These are phyloP conservation scores for Colius striatus DNA, from an alignment of 2,113 vertebrate genomes.

Conservation along the genomic window DNA sequence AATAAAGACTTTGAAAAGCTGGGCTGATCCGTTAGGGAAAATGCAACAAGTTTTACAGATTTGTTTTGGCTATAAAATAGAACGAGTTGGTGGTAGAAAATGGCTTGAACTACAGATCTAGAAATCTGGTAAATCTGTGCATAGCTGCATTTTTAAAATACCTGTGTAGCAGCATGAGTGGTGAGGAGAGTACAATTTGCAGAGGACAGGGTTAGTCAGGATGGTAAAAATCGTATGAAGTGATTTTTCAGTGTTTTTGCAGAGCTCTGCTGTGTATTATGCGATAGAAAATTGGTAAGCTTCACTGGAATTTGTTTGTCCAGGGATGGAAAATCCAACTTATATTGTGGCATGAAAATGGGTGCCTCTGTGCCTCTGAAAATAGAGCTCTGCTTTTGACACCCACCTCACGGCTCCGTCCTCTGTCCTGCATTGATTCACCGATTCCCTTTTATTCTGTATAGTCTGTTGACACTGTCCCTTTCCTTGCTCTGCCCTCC, in stretches of 20 bases:
- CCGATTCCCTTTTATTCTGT: constrained; percentile 2
- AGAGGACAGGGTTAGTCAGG: fast-evolving
- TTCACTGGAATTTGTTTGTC: neutral
- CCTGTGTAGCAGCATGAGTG: fast-evolving
- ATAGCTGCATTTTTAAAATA: neutral
- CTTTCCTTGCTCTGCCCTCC: neutral
- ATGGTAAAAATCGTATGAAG: neutral
- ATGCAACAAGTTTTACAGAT: neutral
- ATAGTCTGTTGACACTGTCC: neutral
- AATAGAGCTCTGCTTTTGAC: constrained; percentile 56
- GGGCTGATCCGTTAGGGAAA: neutral
- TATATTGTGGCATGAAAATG: constrained; percentile 41
- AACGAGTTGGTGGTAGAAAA: neutral
- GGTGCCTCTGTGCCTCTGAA: constrained; percentile 26
- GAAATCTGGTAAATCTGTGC: neutral
- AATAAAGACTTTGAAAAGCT: neutral
- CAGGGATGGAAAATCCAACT: neutral
- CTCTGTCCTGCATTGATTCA: constrained; percentile 54
- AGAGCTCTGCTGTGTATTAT: neutral
- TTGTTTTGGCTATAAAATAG: neutral
- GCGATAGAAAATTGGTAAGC: neutral
- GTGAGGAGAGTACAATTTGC: neutral
- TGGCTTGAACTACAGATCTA: neutral
- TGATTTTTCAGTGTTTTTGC: neutral
- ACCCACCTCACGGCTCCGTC: constrained; percentile 71